phyloP scores from a whole-genome alignment of 2,888 invertebrate species.

The Xylota segnis region DNA sequence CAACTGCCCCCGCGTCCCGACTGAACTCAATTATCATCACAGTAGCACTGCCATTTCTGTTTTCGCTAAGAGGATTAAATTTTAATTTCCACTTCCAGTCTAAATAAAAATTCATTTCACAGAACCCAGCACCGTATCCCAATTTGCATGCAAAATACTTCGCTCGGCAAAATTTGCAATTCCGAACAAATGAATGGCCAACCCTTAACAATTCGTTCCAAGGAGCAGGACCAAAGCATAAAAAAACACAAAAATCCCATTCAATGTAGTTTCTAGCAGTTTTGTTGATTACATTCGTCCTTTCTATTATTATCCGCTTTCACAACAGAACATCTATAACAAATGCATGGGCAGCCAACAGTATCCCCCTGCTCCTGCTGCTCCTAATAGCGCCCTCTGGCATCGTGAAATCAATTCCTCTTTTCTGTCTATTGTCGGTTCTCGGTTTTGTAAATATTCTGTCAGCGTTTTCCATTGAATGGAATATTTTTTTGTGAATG shows the following conservation, averaged over 20 bases:
- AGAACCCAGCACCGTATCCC: not conserved
- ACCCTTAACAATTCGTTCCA: not conserved
- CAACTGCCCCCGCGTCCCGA: not conserved
- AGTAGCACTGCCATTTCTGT: not conserved
- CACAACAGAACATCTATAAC: conserved; percentile 8
- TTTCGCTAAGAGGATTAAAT: not conserved
- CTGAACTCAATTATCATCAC: not conserved
- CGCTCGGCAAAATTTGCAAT: not conserved
- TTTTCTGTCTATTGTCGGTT: conserved; percentile 18
- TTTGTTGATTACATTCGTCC: conserved; percentile 20
- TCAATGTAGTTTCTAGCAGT: not conserved
- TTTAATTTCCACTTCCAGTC: not conserved
- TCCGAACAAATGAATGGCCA: not conserved
- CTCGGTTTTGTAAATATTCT: conserved; percentile 37
- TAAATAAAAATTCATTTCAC: not conserved
- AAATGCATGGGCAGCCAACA: not conserved
- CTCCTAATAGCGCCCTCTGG: conserved; percentile 19
- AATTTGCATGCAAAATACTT: not conserved
- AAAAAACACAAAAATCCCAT: not conserved
- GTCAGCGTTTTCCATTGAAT: conserved; percentile 47
- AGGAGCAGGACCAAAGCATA: too few species aligned
- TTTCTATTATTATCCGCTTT: conserved; percentile 9
- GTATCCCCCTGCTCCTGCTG: not conserved
- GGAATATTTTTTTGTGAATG: conserved; percentile 40
- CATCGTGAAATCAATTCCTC: conserved; percentile 29